A percentile compares a stretch with the other conserved stretches of the same genome.
Evolutionary conservation across 2,888 invertebrate species (phyloP).

Genomic region (Zaprionus bogoriensis): DNA sequence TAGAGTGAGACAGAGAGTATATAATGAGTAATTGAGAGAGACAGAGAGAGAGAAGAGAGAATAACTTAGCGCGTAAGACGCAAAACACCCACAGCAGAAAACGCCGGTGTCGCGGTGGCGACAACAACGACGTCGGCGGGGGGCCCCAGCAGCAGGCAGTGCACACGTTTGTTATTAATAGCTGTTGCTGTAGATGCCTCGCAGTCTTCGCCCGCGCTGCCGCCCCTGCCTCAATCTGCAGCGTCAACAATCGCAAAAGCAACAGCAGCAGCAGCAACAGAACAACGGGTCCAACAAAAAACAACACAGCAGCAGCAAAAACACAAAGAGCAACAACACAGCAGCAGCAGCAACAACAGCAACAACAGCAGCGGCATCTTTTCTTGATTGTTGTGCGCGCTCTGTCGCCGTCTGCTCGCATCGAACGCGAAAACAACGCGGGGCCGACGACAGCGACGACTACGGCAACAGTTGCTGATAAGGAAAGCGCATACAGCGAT

Average conservation of each 20-base stretch:
- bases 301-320: slow-evolving; percentile 22
- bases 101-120: slow-evolving; percentile 15
- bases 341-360: slow-evolving; percentile 6
- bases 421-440: slow-evolving; percentile 36
- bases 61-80: slow-evolving; percentile 40
- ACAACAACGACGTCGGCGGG: too few relatives aligned
- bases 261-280: slow-evolving; percentile 6
- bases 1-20: too few relatives aligned
- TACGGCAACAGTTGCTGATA: slow-evolving; percentile 43
- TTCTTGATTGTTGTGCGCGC: slow-evolving; percentile 12
- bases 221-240: too few relatives aligned
- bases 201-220: slow-evolving; percentile 6
- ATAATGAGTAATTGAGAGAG: too few relatives aligned
- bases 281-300: background rate
- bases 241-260: slow-evolving; percentile 16
- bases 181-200: slow-evolving; percentile 36
- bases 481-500: slow-evolving; percentile 43
- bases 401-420: slow-evolving; percentile 41
- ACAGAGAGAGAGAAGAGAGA: too few relatives aligned
- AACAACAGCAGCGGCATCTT: slow-evolving; percentile 16
- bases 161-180: slow-evolving; percentile 69
- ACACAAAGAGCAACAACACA: slow-evolving; percentile 10
- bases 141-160: slow-evolving; percentile 31
- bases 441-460: slow-evolving; percentile 6
- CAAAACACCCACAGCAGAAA: slow-evolving; percentile 64